Conservation (phyloP, 2,888 invertebrate species). For the Athetis lepigone region DNA sequence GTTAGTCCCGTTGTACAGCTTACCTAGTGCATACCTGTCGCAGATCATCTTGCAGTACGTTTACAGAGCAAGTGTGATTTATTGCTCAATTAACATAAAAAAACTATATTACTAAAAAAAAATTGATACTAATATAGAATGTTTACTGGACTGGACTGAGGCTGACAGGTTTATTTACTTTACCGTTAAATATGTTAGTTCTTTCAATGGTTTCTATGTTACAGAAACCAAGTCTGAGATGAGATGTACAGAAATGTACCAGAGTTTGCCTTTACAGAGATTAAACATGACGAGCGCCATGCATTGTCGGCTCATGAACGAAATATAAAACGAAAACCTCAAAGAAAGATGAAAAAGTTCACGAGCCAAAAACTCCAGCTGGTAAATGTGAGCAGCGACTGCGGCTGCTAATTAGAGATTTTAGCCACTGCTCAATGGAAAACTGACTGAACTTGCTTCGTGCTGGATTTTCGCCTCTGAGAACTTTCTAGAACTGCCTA, state of each 20-base stretch:
- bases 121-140: no score
- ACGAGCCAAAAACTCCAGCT: conserved; percentile 44
- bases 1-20: conserved; percentile 39
- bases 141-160: no score
- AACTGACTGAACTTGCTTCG: conserved; percentile 22
- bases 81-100: no score
- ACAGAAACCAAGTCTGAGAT: no score
- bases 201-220: no score
- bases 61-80: conserved; percentile 18
- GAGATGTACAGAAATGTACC: background rate
- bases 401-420: conserved; percentile 56
- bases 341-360: conserved; percentile 28
- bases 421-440: conserved; percentile 31
- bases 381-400: conserved; percentile 34
- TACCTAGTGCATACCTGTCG: conserved; percentile 23
- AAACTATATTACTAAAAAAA: no score
- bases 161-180: no score
- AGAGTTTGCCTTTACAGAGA: conserved; percentile 9
- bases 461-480: conserved; percentile 20
- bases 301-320: conserved; percentile 36
- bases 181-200: no score
- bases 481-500: conserved; percentile 34
- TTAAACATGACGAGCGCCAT: conserved; percentile 22
- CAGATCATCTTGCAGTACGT: conserved; percentile 27
- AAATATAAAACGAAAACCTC: conserved; percentile 37